Evolutionary conservation across 2,888 invertebrate species (phyloP).

Genomic region (Tromatobia lineatoria): DNA sequence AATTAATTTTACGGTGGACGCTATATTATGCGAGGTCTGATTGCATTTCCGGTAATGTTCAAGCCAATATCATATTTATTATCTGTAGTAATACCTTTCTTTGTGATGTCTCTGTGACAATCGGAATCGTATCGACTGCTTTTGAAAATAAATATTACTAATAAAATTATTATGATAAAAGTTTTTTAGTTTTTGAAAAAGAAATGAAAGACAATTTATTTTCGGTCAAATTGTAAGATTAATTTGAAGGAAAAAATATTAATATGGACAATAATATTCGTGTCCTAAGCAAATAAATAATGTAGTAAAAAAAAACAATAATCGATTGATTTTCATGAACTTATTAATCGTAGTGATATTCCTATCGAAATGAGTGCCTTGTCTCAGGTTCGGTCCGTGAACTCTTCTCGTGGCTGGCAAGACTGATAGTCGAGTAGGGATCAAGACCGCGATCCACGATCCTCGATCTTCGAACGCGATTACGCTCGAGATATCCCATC

Average conservation of each 20-base stretch:
- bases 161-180: too few relatives aligned
- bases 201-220: too few relatives aligned
- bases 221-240: not conserved
- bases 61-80: too few relatives aligned
- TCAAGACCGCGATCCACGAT: conserved; percentile 40
- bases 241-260: not conserved
- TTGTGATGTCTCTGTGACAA: too few relatives aligned
- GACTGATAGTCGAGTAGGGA: conserved; percentile 30
- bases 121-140: too few relatives aligned
- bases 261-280: not conserved
- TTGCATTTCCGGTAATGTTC: too few relatives aligned
- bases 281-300: not conserved
- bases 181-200: too few relatives aligned
- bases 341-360: conserved; percentile 31
- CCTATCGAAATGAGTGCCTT: conserved; percentile 22
- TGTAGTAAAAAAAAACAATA: not conserved
- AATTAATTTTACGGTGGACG: too few relatives aligned
- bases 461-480: conserved; percentile 55
- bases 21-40: too few relatives aligned
- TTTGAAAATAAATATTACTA: too few relatives aligned
- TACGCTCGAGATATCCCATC: conserved; percentile 39
- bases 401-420: conserved; percentile 4
- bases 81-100: too few relatives aligned
- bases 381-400: conserved; percentile 15
- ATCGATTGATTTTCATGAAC: conserved; percentile 39